Evolutionary conservation across 2,797 vertebrate genomes (phyloP).

Genomic region (Spinus olivaceus): DNA sequence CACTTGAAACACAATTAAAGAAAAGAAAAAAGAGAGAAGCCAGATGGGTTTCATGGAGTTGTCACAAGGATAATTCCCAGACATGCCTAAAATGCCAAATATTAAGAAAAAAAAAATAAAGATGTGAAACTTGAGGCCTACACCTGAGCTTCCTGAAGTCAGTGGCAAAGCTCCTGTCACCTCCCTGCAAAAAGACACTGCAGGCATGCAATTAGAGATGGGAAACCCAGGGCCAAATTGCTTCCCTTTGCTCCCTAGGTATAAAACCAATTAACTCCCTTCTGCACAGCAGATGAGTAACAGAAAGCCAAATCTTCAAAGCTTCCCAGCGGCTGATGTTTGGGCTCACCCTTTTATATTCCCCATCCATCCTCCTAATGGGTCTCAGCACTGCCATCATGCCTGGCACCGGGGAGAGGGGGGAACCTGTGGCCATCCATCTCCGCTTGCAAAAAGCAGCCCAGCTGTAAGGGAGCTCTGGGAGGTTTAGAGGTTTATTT

Average conservation of each 20-base stretch:
- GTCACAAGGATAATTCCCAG: not conserved
- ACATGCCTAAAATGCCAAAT: conserved; percentile 8
- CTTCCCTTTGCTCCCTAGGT: not conserved
- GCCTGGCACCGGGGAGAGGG: not conserved
- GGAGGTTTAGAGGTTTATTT: not conserved
- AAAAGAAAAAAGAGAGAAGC: not conserved
- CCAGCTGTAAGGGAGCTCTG: not conserved
- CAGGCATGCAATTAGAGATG: not conserved
- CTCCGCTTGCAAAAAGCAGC: not conserved
- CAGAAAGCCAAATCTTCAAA: not conserved
- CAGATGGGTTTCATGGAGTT: not conserved
- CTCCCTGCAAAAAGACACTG: not conserved
- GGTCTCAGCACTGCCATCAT: not conserved
- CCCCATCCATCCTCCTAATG: not conserved
- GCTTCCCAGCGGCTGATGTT: not conserved
- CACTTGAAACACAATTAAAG: not conserved
- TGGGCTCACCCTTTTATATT: not conserved
- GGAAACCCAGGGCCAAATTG: not conserved
- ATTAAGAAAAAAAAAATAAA: not conserved
- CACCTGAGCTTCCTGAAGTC: not conserved
- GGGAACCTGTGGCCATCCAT: not conserved
- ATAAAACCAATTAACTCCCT: not conserved
- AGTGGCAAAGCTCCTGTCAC: not conserved
- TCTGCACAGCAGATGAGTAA: not conserved
- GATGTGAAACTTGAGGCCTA: not conserved